These are phyloP conservation scores for Clarias gariepinus DNA, from an alignment of 2,113 vertebrate genomes.

Conservation along the genomic window DNA sequence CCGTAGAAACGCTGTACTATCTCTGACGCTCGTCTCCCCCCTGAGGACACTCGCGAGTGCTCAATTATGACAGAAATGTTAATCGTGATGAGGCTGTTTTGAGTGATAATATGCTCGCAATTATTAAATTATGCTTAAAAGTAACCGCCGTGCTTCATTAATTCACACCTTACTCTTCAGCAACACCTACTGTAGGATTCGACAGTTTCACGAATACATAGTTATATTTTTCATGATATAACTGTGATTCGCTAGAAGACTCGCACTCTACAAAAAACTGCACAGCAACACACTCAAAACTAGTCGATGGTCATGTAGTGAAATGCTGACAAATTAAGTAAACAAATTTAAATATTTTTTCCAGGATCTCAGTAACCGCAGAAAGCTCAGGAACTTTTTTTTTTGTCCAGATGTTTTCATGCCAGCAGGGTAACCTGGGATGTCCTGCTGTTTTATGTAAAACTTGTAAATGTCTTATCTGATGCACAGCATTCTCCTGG, in stretches of 20 bases:
- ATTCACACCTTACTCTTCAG: neutral
- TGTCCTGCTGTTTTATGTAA: too few species aligned
- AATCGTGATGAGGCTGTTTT: constrained; percentile 23
- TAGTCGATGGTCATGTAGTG: neutral
- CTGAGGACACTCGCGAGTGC: neutral
- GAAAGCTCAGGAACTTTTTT: neutral
- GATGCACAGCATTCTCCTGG: neutral
- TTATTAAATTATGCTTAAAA: constrained; percentile 41
- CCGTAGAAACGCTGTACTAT: neutral
- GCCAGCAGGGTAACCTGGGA: neutral
- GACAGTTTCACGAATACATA: neutral
- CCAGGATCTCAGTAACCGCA: neutral
- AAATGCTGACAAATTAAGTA: neutral
- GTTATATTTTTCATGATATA: too few species aligned
- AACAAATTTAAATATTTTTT: neutral
- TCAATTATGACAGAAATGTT: constrained; percentile 30
- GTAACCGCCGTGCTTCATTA: constrained; percentile 16
- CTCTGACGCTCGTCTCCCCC: neutral
- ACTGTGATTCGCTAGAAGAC: neutral
- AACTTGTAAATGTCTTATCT: neutral
- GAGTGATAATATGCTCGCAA: constrained; percentile 34
- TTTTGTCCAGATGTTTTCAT: neutral
- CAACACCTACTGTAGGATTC: constrained; percentile 13
- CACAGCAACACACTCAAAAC: neutral
- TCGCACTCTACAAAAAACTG: neutral